Evolutionary conservation across 2,113 vertebrate genomes (phyloP).

Genomic region (Sinocyclocheilus rhinocerous): DNA sequence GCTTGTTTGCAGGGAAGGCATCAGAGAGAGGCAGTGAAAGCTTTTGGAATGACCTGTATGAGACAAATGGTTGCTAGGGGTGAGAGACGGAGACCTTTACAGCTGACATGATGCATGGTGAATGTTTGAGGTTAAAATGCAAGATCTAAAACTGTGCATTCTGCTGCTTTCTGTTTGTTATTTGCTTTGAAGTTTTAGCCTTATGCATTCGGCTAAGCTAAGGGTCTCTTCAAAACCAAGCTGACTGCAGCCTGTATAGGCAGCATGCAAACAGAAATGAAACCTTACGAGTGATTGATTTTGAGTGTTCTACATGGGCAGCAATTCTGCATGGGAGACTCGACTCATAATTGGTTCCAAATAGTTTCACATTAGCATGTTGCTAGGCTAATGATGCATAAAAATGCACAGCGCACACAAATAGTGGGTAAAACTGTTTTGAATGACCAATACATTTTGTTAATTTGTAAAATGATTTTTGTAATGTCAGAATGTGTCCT

Average conservation of each 20-base stretch:
- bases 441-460: not conserved
- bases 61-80: not conserved
- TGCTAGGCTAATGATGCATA: not conserved
- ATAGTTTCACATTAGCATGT: not conserved
- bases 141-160: not conserved
- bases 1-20: slow-evolving; percentile 14
- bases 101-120: not conserved
- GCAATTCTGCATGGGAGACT: not conserved
- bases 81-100: slow-evolving; percentile 20
- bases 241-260: not conserved
- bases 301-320: not conserved
- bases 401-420: not conserved
- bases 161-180: not conserved
- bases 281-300: not conserved
- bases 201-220: not conserved
- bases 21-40: slow-evolving; percentile 40
- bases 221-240: not conserved
- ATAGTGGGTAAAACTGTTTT: not conserved
- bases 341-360: not conserved
- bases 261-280: not conserved
- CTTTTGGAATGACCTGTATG: slow-evolving; percentile 9
- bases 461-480: no score
- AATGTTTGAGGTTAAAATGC: not conserved
- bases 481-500: no score
- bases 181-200: not conserved